phyloP scores from a whole-genome alignment of 2,888 invertebrate genomes.

The Eupithecia centaureata region DNA sequence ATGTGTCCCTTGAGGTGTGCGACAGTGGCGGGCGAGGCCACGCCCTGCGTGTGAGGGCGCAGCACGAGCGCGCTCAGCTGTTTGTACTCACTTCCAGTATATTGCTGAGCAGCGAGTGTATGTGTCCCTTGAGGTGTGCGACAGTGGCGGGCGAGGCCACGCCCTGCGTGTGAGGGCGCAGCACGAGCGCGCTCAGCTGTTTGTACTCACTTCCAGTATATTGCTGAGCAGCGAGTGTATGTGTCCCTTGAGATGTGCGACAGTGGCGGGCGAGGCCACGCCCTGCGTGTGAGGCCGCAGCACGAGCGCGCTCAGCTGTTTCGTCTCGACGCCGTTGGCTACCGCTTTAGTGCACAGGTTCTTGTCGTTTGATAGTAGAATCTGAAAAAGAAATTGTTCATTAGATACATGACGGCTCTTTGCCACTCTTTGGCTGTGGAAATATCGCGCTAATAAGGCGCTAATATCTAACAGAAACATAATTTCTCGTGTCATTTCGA shows the following conservation, averaged over 20 bases:
- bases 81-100: conserved; percentile 51
- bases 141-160: conserved; percentile 19
- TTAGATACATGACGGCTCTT: too few species aligned
- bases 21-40: too few species aligned
- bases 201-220: conserved; percentile 51
- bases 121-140: conserved; percentile 45
- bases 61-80: too few species aligned
- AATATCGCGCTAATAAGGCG: too few species aligned
- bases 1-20: too few species aligned
- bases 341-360: conserved; percentile 84
- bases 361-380: conserved; percentile 84
- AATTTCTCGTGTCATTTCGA: too few species aligned
- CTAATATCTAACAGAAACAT: too few species aligned
- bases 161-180: conserved; percentile 41
- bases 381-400: conserved; percentile 57
- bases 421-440: too few species aligned
- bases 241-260: conserved; percentile 43
- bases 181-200: conserved; percentile 44
- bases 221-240: conserved; percentile 58
- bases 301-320: conserved; percentile 54
- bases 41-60: too few species aligned
- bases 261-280: conserved; percentile 18
- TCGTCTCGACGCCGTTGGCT: conserved; percentile 74
- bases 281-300: conserved; percentile 41
- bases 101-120: conserved; percentile 58